Percentiles rank a stretch among this genome's conserved stretches.
These are phyloP conservation scores for Pseudoips prasinana DNA, from an alignment of 2,888 invertebrate genomes.

Conservation along the genomic window DNA sequence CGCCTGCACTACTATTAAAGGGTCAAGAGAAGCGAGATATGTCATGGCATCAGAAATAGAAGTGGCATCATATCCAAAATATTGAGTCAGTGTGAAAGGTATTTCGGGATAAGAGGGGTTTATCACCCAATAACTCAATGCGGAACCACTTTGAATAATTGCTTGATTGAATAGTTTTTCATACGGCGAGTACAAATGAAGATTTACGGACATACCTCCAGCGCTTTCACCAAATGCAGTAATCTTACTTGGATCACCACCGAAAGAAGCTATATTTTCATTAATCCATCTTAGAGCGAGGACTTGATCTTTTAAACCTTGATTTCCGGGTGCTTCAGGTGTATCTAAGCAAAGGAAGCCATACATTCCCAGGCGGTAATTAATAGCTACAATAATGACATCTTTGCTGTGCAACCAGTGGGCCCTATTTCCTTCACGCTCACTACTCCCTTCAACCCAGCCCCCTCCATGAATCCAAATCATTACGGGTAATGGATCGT, in stretches of 20 bases:
- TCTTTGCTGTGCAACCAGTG: constrained; percentile 49
- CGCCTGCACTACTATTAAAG: constrained; percentile 41
- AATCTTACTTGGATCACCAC: constrained; percentile 50
- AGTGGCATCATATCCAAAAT: constrained; percentile 40
- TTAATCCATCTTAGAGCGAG: constrained; percentile 55
- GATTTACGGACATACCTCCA: constrained; percentile 45
- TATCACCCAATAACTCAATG: constrained; percentile 30
- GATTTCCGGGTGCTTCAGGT: constrained; percentile 51
- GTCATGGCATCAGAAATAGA: constrained; percentile 40
- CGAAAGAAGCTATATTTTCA: constrained; percentile 53
- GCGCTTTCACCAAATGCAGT: constrained; percentile 58
- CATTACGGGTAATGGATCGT: constrained; percentile 45
- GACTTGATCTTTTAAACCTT: constrained; percentile 57
- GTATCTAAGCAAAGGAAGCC: constrained; percentile 59
- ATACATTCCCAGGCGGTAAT: constrained; percentile 57
- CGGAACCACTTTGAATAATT: constrained; percentile 51
- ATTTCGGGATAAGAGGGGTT: constrained; percentile 31
- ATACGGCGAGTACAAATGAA: constrained; percentile 41
- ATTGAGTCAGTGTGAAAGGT: constrained; percentile 40
- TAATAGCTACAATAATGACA: constrained; percentile 52
- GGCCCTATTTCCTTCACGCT: constrained; percentile 40
- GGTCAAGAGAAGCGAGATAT: constrained; percentile 39
- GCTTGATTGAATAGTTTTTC: constrained; percentile 49
- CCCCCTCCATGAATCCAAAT: constrained; percentile 55
- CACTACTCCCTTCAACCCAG: constrained; percentile 40